Percentiles rank a stretch among this genome's conserved stretches.
phyloP scores from a whole-genome alignment of 1,140 invertebrate species.

The Bombus difficillimus region DNA sequence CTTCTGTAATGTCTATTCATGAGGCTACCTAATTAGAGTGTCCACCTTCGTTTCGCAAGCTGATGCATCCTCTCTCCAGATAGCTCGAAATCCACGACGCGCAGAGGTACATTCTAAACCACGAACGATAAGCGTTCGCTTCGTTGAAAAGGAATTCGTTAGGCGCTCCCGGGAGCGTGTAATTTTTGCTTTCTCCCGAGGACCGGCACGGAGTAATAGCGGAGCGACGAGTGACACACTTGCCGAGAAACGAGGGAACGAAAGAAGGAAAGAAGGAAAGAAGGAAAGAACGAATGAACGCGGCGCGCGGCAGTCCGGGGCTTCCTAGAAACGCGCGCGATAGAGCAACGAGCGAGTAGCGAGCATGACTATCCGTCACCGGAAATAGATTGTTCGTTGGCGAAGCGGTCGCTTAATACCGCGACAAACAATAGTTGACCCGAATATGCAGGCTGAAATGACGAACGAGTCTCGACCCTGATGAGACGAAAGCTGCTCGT shows the following conservation, averaged over 20 bases:
- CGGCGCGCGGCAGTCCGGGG: neutral
- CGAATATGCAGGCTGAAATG: constrained; percentile 66
- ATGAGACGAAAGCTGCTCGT: constrained; percentile 50
- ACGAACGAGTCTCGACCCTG: constrained; percentile 46
- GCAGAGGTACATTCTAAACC: neutral
- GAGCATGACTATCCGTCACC: constrained; percentile 54
- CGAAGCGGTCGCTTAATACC: constrained; percentile 60
- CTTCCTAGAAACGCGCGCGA: constrained; percentile 32
- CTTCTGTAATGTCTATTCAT: neutral
- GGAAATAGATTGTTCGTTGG: constrained; percentile 67
- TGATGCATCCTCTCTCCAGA: neutral
- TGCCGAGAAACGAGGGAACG: constrained; percentile 18
- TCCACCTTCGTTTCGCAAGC: neutral
- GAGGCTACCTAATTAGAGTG: neutral
- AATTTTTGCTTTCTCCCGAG: constrained; percentile 59
- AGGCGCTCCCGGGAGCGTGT: constrained; percentile 46
- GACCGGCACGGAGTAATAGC: constrained; percentile 34
- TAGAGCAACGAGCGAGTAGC: constrained; percentile 20
- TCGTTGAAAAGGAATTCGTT: constrained; percentile 38
- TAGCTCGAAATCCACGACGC: neutral
- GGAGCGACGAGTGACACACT: constrained; percentile 57
- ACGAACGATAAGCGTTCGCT: neutral
- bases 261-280: no score
- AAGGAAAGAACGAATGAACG: neutral
- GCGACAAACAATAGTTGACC: constrained; percentile 69